Evolutionary conservation across 2,113 vertebrate species (phyloP).

Genomic region (Varanus komodoensis): DNA sequence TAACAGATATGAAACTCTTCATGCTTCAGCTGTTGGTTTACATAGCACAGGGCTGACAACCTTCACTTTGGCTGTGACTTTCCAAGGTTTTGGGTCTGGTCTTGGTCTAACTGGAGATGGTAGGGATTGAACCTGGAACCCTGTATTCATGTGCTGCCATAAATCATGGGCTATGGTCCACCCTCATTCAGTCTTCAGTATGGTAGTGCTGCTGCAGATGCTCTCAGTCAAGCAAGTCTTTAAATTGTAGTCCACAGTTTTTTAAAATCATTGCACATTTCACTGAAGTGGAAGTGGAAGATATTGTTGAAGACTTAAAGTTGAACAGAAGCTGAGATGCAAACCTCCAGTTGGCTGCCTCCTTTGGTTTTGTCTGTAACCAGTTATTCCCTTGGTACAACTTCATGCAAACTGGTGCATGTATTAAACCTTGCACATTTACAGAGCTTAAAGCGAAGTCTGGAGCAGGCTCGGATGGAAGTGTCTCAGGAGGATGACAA

Average conservation of each 20-base stretch:
- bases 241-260: constrained; percentile 46
- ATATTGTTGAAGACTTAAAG: not conserved
- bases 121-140: not conserved
- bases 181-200: not conserved
- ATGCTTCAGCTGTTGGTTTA: not conserved
- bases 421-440: constrained; percentile 79
- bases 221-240: constrained; percentile 46
- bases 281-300: constrained; percentile 50
- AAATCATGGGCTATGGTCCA: not conserved
- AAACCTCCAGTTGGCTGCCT: constrained; percentile 13
- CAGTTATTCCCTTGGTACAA: constrained; percentile 49
- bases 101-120: not conserved
- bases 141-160: not conserved
- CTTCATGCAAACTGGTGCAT: constrained; percentile 55
- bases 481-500: constrained; percentile 99
- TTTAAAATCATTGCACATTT: constrained; percentile 67
- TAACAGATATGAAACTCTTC: not conserved
- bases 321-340: constrained; percentile 38
- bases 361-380: constrained; percentile 51
- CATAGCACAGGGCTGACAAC: no score
- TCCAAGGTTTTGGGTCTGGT: not conserved
- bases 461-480: constrained; percentile 98
- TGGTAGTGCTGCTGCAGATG: constrained; percentile 36
- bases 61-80: not conserved
- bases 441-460: constrained; percentile 98